Conservation (phyloP, 2,113 vertebrate species). For the Elanoides forficatus region DNA sequence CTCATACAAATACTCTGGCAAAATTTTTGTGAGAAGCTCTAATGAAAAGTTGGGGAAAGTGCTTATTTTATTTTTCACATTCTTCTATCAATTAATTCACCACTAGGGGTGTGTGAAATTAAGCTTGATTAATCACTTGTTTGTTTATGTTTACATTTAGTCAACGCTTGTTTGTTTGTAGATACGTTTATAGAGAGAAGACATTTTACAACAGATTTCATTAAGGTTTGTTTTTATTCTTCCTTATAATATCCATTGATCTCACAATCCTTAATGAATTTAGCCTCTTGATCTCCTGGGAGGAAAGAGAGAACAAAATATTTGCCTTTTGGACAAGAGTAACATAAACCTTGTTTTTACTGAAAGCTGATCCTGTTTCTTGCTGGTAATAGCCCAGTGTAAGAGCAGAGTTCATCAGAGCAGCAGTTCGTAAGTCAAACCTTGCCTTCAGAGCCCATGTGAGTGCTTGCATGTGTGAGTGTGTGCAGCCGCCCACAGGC, state of each 20-base stretch:
- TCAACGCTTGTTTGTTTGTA: background rate
- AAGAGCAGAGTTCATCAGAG: background rate
- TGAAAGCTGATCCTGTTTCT: background rate
- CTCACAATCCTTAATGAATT: background rate
- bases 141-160: background rate
- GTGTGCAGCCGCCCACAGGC: background rate
- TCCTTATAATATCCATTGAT: background rate
- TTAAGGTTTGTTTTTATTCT: background rate
- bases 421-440: background rate
- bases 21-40: background rate
- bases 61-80: background rate
- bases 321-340: background rate
- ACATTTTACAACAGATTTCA: background rate
- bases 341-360: background rate
- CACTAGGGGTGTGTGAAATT: background rate
- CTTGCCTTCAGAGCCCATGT: background rate
- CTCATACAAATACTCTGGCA: background rate
- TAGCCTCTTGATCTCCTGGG: background rate
- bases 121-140: background rate
- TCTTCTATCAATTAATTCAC: background rate
- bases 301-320: background rate
- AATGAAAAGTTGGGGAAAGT: background rate
- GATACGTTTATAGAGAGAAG: background rate
- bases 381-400: background rate
- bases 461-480: background rate